phyloP scores from a whole-genome alignment of 2,113 vertebrate genomes.

The Oxygymnocypris stewartii region DNA sequence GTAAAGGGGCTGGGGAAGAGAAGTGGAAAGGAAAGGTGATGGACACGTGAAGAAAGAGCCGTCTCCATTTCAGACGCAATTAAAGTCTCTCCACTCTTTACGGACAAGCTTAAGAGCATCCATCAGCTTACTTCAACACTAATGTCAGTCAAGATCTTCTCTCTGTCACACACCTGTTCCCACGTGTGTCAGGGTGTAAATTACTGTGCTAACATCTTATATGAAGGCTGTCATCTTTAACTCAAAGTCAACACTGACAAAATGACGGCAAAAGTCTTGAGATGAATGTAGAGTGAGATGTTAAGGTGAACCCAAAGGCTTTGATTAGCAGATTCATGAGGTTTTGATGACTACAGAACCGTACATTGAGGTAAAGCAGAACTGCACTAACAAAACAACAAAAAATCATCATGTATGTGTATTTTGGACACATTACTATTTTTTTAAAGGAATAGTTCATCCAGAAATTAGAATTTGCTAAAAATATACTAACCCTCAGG shows the following conservation, averaged over 20 bases:
- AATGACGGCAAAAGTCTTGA: neutral
- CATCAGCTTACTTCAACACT: slow-evolving; percentile 30
- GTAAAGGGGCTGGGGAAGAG: neutral
- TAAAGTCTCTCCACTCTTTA: slow-evolving; percentile 34
- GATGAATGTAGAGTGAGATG: slow-evolving; percentile 3
- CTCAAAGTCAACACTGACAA: slow-evolving; percentile 10
- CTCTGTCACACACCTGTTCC: neutral
- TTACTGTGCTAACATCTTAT: slow-evolving; percentile 12
- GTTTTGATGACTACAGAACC: neutral
- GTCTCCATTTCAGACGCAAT: slow-evolving; percentile 35
- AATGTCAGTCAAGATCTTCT: slow-evolving; percentile 39
- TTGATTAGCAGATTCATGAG: slow-evolving; percentile 3
- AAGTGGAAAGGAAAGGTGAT: slow-evolving; percentile 15
- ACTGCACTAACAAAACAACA: neutral
- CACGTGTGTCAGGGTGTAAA: neutral
- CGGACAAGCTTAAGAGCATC: slow-evolving; percentile 32
- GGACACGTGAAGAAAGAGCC: slow-evolving; percentile 23
- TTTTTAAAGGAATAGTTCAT: neutral
- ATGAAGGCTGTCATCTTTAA: slow-evolving; percentile 5
- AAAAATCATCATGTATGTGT: neutral
- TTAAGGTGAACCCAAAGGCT: neutral
- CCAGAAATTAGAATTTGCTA: neutral
- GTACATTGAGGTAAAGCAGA: neutral
- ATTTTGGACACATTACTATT: neutral
- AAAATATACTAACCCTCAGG: too few species aligned